These are phyloP conservation scores for Eupsittula cactorum DNA, from an alignment of 2,113 vertebrate species.

Conservation along the genomic window DNA sequence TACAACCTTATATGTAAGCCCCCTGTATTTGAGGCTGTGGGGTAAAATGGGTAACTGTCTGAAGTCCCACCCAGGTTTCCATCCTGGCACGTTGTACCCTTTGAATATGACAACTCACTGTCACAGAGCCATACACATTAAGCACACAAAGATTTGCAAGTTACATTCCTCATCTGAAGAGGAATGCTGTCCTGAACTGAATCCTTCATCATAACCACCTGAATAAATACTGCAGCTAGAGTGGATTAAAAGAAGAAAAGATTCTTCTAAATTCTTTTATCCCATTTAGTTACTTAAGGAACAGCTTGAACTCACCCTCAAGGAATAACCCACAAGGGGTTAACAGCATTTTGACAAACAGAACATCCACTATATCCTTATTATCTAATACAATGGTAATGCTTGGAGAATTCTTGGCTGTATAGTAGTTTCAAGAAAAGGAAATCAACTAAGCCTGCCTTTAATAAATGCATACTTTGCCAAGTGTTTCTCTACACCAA, in stretches of 20 bases:
- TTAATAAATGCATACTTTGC: constrained; percentile 1
- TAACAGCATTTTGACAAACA: neutral
- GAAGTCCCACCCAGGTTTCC: neutral
- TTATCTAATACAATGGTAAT: neutral
- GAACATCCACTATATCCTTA: neutral
- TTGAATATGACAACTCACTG: neutral
- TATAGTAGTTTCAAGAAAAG: neutral
- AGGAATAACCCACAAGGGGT: neutral
- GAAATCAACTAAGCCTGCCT: constrained; percentile 18
- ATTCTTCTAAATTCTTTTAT: neutral
- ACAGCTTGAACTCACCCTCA: neutral
- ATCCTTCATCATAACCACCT: neutral
- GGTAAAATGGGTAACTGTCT: neutral
- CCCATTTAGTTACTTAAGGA: neutral
- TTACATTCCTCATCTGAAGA: neutral
- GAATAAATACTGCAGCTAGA: neutral
- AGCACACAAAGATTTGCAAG: neutral
- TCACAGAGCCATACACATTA: neutral
- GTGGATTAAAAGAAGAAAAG: neutral
- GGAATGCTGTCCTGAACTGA: neutral
- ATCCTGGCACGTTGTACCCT: neutral
- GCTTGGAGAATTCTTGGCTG: constrained; percentile 22
- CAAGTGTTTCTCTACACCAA: neutral
- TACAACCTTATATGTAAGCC: neutral
- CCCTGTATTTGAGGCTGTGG: rapidly evolving